Base-by-base conservation (phyloP, 2,888 invertebrate genomes). In the Lepidochrysops patricia region DNA sequence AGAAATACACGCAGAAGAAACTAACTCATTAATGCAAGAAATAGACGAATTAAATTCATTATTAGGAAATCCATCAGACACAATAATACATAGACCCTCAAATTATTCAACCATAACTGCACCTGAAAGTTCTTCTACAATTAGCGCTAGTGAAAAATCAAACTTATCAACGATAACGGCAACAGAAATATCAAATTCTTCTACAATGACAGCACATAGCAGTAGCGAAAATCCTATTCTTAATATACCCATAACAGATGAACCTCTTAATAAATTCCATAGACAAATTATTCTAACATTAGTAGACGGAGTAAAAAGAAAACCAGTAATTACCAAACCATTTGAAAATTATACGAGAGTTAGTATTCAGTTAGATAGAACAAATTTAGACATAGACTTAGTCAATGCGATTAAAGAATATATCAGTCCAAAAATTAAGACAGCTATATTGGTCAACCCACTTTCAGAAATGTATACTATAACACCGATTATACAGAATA, bases 341-440 rank as follows among this genome's bases (percentile, higher is more conserved):
- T 68, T 70, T 48, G 66, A 69, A 0, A 64, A 63, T 1, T 63
- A 70, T 48, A 65, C 64, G 1, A 32, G 66, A 4, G 66, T 61
- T 5, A 25, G 57, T 7, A 48, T 68, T 0, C 57, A 67, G 50
- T 13, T 59, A 37, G 7, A 7, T 15, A n/a, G 34, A 13, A 59
- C 67, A 0, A 61, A 64, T 7, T 54, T 68, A 13, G 63, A 63
- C 50, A 9, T 65, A n/a, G 68, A 69, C 26, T 52, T 68, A 1
- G 49, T 68, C 5, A 62, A 66, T 12, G 63, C 63, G 1, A 61
- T 70, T 3, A 57, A 56, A 32, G 32, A 54, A 57, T 50, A 50
- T 25, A 26, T 50, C 26, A 50, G n/a, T 25, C 26, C 49, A 1
- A 50, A 50, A 50, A 25, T 25, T 25, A 50, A 50, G n/a, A 50